Evolutionary conservation across 1,140 invertebrate genomes (phyloP).

Genomic region (Orius insidiosus): DNA sequence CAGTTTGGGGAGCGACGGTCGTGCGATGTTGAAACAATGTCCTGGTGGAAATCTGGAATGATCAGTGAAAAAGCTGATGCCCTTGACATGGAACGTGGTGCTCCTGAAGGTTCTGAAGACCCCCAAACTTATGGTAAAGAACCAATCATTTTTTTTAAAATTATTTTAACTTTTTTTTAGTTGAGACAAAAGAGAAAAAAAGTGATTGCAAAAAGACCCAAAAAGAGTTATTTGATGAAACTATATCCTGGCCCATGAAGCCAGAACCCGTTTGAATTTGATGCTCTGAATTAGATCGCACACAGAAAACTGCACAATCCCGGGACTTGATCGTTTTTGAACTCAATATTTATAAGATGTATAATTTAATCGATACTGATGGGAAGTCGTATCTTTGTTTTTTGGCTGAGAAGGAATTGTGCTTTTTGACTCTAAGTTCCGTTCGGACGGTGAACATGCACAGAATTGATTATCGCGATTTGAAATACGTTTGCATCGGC

Average conservation of each 20-base stretch:
- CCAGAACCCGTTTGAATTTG: background rate
- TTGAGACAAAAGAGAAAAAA: too few species aligned
- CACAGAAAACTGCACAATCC: too few species aligned
- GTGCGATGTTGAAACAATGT: conserved; percentile 1
- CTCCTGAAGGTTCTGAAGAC: conserved; percentile 13
- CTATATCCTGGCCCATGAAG: conserved; percentile 3
- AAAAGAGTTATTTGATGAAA: background rate
- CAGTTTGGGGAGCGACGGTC: conserved; percentile 12
- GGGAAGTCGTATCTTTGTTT: conserved; percentile 1
- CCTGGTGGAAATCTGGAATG: conserved; percentile 3
- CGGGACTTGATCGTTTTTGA: too few species aligned
- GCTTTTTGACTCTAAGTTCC: background rate
- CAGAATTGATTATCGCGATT: background rate
- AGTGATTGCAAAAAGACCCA: too few species aligned
- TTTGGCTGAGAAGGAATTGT: conserved; percentile 6
- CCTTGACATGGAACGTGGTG: conserved; percentile 10
- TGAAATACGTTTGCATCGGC: conserved; percentile 1
- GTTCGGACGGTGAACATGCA: background rate
- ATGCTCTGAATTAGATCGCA: conserved; percentile 2
- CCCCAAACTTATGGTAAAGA: conserved; percentile 1
- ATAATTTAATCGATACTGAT: background rate
- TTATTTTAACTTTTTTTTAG: too few species aligned
- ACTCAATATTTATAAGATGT: background rate
- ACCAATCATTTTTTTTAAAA: too few species aligned
- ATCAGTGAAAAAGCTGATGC: conserved; percentile 1